phyloP scores from a whole-genome alignment of 1,140 invertebrate genomes.

The Manduca sexta region DNA sequence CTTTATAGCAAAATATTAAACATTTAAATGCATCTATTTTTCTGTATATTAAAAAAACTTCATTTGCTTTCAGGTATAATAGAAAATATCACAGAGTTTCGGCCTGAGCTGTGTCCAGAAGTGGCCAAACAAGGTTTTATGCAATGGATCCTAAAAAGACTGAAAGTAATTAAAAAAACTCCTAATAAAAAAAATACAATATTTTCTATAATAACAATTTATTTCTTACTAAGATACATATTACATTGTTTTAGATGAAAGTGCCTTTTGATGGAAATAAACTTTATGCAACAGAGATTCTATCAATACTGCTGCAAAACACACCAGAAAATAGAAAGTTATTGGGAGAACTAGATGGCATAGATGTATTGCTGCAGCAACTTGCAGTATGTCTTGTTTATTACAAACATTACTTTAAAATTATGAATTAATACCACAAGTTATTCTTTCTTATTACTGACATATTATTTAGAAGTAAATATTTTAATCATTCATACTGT shows the following conservation, averaged over 20 bases:
- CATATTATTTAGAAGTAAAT: no score
- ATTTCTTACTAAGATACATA: constrained; percentile 4
- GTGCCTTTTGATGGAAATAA: constrained; percentile 97
- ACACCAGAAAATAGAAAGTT: constrained; percentile 87
- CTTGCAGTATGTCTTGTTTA: constrained; percentile 81
- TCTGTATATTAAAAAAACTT: constrained; percentile 8
- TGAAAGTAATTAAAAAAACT: constrained; percentile 74
- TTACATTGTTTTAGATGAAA: constrained; percentile 74
- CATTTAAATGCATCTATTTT: no score
- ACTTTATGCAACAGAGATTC: constrained; percentile 95
- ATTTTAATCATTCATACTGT: no score
- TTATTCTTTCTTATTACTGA: not conserved
- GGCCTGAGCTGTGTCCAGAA: constrained; percentile 87
- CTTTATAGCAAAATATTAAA: no score
- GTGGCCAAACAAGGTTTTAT: constrained; percentile 92
- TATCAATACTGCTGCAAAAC: constrained; percentile 96
- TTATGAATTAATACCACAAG: not conserved
- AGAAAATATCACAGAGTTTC: constrained; percentile 94
- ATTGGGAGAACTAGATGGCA: constrained; percentile 94
- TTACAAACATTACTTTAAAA: not conserved
- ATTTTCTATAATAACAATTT: not conserved
- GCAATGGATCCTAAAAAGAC: constrained; percentile 92
- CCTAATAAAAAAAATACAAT: not conserved
- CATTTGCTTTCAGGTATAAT: constrained; percentile 85
- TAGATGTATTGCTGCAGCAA: constrained; percentile 97